Base-by-base conservation (phyloP, 2,797 vertebrate species). In the Leuciscus waleckii region DNA sequence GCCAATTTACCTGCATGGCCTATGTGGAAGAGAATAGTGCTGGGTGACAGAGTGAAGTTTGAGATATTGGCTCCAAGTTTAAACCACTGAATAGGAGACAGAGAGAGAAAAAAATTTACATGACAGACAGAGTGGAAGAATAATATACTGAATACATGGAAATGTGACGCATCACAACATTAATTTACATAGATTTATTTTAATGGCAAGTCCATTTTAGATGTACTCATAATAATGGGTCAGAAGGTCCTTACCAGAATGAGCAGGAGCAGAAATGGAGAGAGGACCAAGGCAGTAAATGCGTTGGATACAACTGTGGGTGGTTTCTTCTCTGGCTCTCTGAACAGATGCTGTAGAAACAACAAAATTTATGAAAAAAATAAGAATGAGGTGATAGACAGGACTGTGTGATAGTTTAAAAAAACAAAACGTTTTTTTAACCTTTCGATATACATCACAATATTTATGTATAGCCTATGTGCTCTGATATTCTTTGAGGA, bases 51-150 rank as follows among this genome's bases (percentile, higher is more conserved):
- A 93, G 94, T 98, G 93, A 99, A 97, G 95, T 97, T 98, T 92
- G 98, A 98, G 90, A 99, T 93, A 91, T 99, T 99, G 92, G 97
- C 98, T 80, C 98, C 98, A 65, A 99, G 97, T 93, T 99, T 99
- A 86, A 98, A 92, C 98, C 98, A 99, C 98, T 99, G 76, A 77
- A 93, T 74, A 90, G 86, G 87, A 73, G n/a, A 74, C n/a, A 46
- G 85, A 91, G 80, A 81, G 83, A 49, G 2, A 23, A 56, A 26
- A 85, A 87, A 81, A 26, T 65, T 86, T 88, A 85, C 70, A 32
- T 63, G 17, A 49, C 1, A 54, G 9, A 21, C 1, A 54, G 19
- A 37, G 51, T 26, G 10, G 37, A 2, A 46, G 19, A 58, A 54
- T 35, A 2, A 74, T 21, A 46, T 19, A 39, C 19, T 16, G 0